phyloP scores from a whole-genome alignment of 2,888 invertebrate genomes.

The Hyposoter dolosus region DNA sequence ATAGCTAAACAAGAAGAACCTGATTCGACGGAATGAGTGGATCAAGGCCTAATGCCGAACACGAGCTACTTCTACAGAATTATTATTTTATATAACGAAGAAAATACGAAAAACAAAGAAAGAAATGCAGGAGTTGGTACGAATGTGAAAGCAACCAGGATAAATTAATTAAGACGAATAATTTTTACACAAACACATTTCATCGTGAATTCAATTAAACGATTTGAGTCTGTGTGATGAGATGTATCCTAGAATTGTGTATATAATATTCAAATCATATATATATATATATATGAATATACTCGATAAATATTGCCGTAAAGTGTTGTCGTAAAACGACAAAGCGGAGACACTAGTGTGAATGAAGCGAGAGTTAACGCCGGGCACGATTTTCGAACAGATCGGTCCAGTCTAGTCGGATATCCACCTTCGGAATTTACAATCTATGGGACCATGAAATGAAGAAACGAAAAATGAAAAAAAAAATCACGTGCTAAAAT shows the following conservation, averaged over 20 bases:
- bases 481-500: conserved; percentile 48
- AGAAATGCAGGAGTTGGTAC: conserved; percentile 13
- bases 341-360: conserved; percentile 50
- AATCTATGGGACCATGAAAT: conserved; percentile 81
- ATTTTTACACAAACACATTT: conserved; percentile 77
- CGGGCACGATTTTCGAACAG: conserved; percentile 70
- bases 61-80: conserved; percentile 82
- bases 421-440: conserved; percentile 74
- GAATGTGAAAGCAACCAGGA: conserved; percentile 42
- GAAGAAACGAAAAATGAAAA: conserved; percentile 13
- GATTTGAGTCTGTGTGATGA: conserved; percentile 81
- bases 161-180: conserved; percentile 69
- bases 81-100: conserved; percentile 81
- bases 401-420: conserved; percentile 77
- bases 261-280: conserved; percentile 41
- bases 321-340: conserved; percentile 68
- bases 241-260: conserved; percentile 75
- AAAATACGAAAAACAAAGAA: conserved; percentile 21
- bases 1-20: conserved; percentile 26
- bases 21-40: conserved; percentile 58
- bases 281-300: conserved; percentile 12
- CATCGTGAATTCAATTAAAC: conserved; percentile 77
- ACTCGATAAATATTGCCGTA: conserved; percentile 50
- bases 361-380: conserved; percentile 62
- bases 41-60: conserved; percentile 78